These are phyloP conservation scores for Harpagus bidentatus DNA, from an alignment of 2,113 vertebrate genomes.

Conservation along the genomic window DNA sequence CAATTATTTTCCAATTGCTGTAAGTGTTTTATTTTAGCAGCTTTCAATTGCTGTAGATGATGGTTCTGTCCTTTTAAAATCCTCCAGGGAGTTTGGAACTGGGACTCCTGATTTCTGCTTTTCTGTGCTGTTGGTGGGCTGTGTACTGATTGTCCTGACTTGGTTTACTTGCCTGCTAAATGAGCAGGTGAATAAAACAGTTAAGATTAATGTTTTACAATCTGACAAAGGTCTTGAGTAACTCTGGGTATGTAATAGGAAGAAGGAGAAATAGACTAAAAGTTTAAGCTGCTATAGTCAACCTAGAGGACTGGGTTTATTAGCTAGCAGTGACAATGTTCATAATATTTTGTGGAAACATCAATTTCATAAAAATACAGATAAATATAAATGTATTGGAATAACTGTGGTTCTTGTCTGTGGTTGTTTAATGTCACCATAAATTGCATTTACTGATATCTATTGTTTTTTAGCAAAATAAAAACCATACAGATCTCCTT, in stretches of 20 bases:
- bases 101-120: background rate
- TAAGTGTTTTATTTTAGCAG: constrained; percentile 68
- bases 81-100: background rate
- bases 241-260: background rate
- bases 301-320: background rate
- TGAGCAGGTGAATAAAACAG: background rate
- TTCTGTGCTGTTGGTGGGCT: background rate
- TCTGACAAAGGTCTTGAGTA: background rate
- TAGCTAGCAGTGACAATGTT: background rate
- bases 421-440: background rate
- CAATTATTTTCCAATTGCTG: constrained; percentile 89
- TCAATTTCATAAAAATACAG: background rate
- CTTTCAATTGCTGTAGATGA: background rate
- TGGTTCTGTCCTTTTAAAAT: background rate
- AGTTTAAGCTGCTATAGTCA: background rate
- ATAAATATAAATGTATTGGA: background rate
- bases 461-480: constrained; percentile 80
- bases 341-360: background rate
- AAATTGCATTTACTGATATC: background rate
- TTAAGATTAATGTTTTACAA: background rate
- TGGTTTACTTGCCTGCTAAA: background rate
- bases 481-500: constrained; percentile 84
- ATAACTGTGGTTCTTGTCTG: background rate
- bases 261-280: background rate
- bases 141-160: background rate